These are phyloP conservation scores for Talpa occidentalis DNA, from an alignment of 2,113 vertebrate genomes.

Conservation along the genomic window DNA sequence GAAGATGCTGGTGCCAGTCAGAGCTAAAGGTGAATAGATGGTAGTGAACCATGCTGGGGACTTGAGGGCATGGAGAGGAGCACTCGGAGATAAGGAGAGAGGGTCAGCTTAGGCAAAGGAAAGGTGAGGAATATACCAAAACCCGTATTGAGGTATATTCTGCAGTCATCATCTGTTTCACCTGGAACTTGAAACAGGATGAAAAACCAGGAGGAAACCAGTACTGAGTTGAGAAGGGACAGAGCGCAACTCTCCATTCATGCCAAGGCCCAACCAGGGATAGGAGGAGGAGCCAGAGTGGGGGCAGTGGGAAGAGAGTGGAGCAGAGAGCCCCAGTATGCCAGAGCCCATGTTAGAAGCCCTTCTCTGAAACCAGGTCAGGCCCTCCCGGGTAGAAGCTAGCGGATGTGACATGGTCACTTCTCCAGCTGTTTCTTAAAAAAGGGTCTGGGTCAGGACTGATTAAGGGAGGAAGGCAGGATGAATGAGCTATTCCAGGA, in stretches of 20 bases:
- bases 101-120: neutral
- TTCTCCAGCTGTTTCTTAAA: conserved; percentile 19
- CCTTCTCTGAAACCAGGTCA: neutral
- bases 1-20: neutral
- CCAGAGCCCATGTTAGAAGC: neutral
- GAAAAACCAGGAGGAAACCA: neutral
- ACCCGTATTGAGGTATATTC: neutral
- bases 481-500: neutral
- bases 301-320: neutral
- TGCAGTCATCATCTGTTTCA: neutral
- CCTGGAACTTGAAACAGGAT: neutral
- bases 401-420: neutral
- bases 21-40: neutral
- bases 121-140: neutral
- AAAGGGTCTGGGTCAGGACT: neutral
- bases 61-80: neutral
- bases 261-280: neutral
- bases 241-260: neutral
- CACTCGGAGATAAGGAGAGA: neutral
- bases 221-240: neutral
- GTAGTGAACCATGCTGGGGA: neutral
- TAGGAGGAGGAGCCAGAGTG: neutral
- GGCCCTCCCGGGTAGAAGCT: neutral
- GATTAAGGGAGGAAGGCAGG: neutral
- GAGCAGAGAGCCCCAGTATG: neutral